Percentiles rank a stretch among this genome's conserved stretches.
phyloP scores from a whole-genome alignment of 2,797 vertebrate species.

The Notoglanidium macrostoma region DNA sequence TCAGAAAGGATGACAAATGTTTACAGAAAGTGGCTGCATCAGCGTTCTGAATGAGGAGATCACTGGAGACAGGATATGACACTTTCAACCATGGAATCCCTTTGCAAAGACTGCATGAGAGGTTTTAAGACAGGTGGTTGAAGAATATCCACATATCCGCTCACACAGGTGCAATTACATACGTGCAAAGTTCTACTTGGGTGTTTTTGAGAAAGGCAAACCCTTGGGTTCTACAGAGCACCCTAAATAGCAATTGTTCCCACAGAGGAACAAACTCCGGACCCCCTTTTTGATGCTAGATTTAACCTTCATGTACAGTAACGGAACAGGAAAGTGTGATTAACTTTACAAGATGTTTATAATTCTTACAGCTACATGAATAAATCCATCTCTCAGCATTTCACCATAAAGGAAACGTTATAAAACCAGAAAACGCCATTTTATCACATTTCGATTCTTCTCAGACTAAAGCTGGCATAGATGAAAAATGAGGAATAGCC shows the following conservation, averaged over 20 bases:
- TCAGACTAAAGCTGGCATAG: conserved; percentile 64
- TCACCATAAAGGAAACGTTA: not conserved
- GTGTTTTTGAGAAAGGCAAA: not conserved
- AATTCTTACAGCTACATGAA: not conserved
- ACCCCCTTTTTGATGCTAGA: not conserved
- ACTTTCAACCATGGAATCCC: conserved; percentile 4
- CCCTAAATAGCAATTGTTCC: not conserved
- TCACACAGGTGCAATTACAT: not conserved
- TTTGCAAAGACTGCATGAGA: not conserved
- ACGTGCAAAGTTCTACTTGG: not conserved
- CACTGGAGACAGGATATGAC: conserved; percentile 81
- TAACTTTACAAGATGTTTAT: not conserved
- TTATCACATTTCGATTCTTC: conserved; percentile 21
- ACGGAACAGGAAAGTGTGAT: not conserved
- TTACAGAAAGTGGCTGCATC: conserved; percentile 60
- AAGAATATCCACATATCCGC: not conserved
- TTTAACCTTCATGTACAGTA: not conserved
- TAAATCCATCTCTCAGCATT: not conserved
- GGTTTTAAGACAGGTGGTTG: not conserved
- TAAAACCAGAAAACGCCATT: not conserved
- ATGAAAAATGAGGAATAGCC: conserved; percentile 70
- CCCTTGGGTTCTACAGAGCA: not conserved
- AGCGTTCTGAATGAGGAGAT: conserved; percentile 76
- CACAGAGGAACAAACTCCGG: not conserved
- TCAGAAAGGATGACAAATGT: conserved; percentile 44